Base-by-base conservation (phyloP, 2,797 vertebrate genomes). In the Coregonus sp. region DNA sequence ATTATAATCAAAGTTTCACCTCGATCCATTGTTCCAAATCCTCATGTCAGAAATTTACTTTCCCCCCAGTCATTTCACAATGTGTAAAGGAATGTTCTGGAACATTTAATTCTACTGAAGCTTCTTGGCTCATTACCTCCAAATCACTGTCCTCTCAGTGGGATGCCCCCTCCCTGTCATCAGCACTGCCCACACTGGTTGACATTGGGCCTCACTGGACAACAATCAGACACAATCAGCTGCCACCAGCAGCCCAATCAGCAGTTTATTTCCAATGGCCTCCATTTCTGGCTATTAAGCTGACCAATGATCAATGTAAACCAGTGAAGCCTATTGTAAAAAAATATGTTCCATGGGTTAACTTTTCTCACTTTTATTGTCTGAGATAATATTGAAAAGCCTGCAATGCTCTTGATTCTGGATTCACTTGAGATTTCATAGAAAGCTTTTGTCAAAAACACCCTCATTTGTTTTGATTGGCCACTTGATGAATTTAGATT, bases 31-130 rank as follows among this genome's bases (percentile, higher is more conserved):
- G 40, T 9, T 47, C 40, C 9, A 47, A 47, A 47, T 2, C 40
- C 9, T 47, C 40, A 12, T 47, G 40, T 47, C 40, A 47, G 40
- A 11, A 12, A 47, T 47, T 3, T 3, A 11, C 40, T 47, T 47
- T 11, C 2, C 2, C 0, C 11, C 40, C 29, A 72, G 31, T 84
- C 73, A 81, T 86, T 86, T 87, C 73, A 76, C 86, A 81, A 84
- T 88, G 77, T 89, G 80, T 86, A 85, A 83, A 85, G 83, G 77
- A 87, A 86, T 76, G 78, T 81, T 81, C 65, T 67, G 70, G 75
- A 86, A 80, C 15, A 80, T 88, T 87, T 85, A 56, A 63, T 79
- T 82, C 81, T 70, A 74, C 51, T 79, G 81, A 70, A 11, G 80
- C 82, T 85, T 83, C 72, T 83, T 80, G 80, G 65, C 66, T 86